A percentile compares a stretch with the other conserved stretches of the same genome.
Evolutionary conservation across 2,113 vertebrate genomes (phyloP).

Genomic region (Pseudolaguvia tuberculata): DNA sequence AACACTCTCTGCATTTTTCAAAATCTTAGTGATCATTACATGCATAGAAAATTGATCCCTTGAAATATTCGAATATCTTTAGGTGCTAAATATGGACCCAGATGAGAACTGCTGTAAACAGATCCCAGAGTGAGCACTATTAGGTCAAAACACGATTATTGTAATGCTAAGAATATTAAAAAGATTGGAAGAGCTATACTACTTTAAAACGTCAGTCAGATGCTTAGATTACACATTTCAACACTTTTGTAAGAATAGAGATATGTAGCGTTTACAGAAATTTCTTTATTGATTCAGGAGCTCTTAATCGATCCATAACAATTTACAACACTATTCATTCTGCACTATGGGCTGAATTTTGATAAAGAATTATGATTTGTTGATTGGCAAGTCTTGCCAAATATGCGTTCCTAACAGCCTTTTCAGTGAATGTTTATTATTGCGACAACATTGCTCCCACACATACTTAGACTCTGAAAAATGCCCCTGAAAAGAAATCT

Average conservation of each 20-base stretch:
- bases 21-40: background rate
- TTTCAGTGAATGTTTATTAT: conserved; percentile 49
- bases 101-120: background rate
- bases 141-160: conserved; percentile 3
- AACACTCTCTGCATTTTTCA: background rate
- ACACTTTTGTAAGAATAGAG: conserved; percentile 9
- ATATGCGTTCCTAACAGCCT: conserved; percentile 52
- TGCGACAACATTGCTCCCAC: conserved; percentile 45
- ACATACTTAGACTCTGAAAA: conserved; percentile 12
- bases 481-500: conserved; percentile 41
- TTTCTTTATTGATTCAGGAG: conserved; percentile 35
- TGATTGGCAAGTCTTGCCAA: conserved; percentile 55
- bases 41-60: background rate
- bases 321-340: conserved; percentile 49
- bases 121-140: background rate
- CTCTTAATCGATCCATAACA: conserved; percentile 53
- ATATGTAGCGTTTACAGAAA: conserved; percentile 12
- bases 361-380: conserved; percentile 53
- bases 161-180: background rate
- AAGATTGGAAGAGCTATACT: background rate
- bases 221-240: conserved; percentile 7
- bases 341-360: conserved; percentile 43
- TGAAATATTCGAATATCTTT: background rate
- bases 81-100: background rate
- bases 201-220: background rate